A percentile compares a stretch with the other conserved stretches of the same genome.
Evolutionary conservation across 2,113 vertebrate genomes (phyloP).

Genomic region (Ariopsis seemanni): DNA sequence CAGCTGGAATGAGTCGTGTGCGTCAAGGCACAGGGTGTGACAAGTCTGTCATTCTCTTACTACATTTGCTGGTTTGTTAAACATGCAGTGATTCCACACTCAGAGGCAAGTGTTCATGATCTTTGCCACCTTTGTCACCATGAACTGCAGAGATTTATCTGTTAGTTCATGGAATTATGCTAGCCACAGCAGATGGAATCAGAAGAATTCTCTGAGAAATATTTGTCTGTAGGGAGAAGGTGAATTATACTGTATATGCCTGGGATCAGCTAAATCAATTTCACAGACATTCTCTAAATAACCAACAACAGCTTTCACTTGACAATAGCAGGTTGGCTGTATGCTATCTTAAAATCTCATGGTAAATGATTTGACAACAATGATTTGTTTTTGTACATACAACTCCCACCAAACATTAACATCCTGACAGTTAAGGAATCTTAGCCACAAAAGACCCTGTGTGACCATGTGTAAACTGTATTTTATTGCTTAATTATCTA

Average conservation of each 20-base stretch:
- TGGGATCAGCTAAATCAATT: not conserved
- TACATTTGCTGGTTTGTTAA: not conserved
- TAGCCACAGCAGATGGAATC: not conserved
- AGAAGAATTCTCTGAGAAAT: too few relatives aligned
- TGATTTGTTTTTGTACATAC: not conserved
- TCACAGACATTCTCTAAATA: not conserved
- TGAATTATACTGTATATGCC: not conserved
- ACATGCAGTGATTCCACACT: conserved; percentile 10
- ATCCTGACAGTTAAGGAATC: not conserved
- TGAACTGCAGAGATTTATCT: not conserved
- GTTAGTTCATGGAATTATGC: not conserved
- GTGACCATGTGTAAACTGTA: not conserved
- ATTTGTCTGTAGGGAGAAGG: too few relatives aligned
- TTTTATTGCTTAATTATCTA: not conserved
- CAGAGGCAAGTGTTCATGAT: too few relatives aligned
- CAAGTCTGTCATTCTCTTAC: not conserved
- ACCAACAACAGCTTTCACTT: not conserved
- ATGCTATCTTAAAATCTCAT: not conserved
- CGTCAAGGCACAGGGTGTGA: not conserved
- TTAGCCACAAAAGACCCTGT: not conserved
- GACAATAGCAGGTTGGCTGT: not conserved
- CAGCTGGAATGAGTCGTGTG: not conserved
- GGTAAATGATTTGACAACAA: not conserved
- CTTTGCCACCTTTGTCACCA: not conserved
- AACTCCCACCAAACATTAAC: not conserved